These are phyloP conservation scores for Hephaestus fuliginosus DNA, from an alignment of 2,797 vertebrate species.

Conservation along the genomic window DNA sequence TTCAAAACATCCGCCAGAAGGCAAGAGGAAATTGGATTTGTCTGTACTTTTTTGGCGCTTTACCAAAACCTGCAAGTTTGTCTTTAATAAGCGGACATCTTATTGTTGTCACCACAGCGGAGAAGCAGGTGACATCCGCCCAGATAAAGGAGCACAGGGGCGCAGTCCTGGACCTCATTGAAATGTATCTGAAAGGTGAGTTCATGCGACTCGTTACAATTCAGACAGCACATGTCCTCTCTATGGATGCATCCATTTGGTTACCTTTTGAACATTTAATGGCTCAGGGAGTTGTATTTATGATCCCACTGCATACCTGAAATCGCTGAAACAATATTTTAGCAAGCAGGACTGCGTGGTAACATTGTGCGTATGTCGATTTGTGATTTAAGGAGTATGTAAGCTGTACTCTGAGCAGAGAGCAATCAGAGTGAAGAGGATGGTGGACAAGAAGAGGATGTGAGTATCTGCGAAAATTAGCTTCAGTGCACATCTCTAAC, in stretches of 20 bases:
- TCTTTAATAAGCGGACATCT: conserved; percentile 16
- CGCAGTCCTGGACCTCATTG: conserved; percentile 92
- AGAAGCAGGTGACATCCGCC: conserved; percentile 87
- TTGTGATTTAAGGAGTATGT: conserved; percentile 89
- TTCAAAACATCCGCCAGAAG: neutral
- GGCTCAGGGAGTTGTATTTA: neutral
- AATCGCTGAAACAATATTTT: neutral
- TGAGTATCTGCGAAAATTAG: conserved; percentile 82
- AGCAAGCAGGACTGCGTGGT: neutral
- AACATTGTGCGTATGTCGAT: neutral
- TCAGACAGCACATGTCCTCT: neutral
- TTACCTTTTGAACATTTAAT: neutral
- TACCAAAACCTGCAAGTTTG: neutral
- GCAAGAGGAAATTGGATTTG: neutral
- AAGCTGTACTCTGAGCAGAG: conserved; percentile 98
- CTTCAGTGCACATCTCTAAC: neutral
- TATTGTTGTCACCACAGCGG: conserved; percentile 79
- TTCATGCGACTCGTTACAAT: conserved; percentile 13
- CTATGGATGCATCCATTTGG: neutral
- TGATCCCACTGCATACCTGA: conserved; percentile 4
- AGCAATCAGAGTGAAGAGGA: conserved; percentile 94
- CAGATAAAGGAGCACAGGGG: conserved; percentile 94
- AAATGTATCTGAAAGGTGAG: conserved; percentile 94
- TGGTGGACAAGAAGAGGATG: conserved; percentile 97
- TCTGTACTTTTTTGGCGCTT: neutral